phyloP scores from a whole-genome alignment of 2,113 vertebrate genomes.

The Pantherophis guttatus region DNA sequence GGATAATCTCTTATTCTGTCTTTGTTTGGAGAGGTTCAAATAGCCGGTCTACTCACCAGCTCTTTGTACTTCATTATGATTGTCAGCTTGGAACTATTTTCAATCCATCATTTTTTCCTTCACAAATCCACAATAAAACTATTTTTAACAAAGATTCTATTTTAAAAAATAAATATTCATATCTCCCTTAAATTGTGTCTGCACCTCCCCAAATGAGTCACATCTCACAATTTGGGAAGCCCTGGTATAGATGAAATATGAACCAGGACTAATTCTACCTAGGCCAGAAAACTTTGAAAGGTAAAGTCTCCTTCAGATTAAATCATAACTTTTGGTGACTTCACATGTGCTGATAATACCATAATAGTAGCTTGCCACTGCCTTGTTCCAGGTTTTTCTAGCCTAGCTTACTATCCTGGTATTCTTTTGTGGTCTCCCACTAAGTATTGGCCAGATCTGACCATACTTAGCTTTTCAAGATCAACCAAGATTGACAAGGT shows the following conservation, averaged over 20 bases:
- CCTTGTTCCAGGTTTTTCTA: not conserved
- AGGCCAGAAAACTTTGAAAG: too few relatives aligned
- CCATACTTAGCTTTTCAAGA: not conserved
- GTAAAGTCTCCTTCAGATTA: too few relatives aligned
- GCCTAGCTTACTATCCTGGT: not conserved
- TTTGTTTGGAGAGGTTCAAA: not conserved
- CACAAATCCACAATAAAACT: not conserved
- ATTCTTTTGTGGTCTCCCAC: not conserved
- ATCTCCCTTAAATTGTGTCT: not conserved
- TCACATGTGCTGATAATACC: too few relatives aligned
- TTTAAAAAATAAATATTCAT: not conserved
- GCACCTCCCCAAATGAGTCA: not conserved
- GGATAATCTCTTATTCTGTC: not conserved
- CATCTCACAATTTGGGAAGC: not conserved
- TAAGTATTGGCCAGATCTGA: not conserved
- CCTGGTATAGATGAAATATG: too few relatives aligned
- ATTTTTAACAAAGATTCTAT: not conserved
- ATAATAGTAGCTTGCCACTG: not conserved
- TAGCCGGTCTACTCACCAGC: not conserved
- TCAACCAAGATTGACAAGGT: not conserved
- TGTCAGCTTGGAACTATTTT: not conserved
- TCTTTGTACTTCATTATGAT: not conserved
- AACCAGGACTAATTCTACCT: too few relatives aligned
- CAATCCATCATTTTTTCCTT: not conserved
- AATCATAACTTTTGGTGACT: too few relatives aligned